phyloP scores from a whole-genome alignment of 1,140 invertebrate genomes.

The Tetraneura akinire region DNA sequence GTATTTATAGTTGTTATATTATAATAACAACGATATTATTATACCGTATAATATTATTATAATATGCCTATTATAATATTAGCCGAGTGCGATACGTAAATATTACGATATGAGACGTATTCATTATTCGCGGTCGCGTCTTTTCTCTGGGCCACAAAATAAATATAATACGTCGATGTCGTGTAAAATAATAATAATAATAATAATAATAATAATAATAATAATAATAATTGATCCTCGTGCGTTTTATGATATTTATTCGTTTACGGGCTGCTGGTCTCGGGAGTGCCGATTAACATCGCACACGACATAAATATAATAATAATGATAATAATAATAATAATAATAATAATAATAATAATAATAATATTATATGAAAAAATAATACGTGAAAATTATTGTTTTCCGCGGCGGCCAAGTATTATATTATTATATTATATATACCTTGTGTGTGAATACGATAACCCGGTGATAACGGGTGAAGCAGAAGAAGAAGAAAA shows the following conservation, averaged over 20 bases:
- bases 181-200: too few relatives aligned
- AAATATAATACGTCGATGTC: not conserved
- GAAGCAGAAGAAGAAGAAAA: not conserved
- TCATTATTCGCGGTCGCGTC: not conserved
- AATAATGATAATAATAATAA: too few relatives aligned
- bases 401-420: not conserved
- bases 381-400: conserved; percentile 10
- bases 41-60: not conserved
- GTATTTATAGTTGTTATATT: not conserved
- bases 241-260: conserved; percentile 22
- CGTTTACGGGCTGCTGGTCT: conserved; percentile 47
- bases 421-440: too few relatives aligned
- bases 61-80: not conserved
- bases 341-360: too few relatives aligned
- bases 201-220: too few relatives aligned
- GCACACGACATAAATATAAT: conserved; percentile 3
- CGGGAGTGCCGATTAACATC: conserved; percentile 41
- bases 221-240: conserved; percentile 44
- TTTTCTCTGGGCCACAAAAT: conserved; percentile 26
- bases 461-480: not conserved
- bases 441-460: conserved; percentile 11
- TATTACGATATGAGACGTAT: not conserved
- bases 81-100: too few relatives aligned
- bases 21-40: not conserved
- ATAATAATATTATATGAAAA: not conserved